Evolutionary conservation across 2,113 vertebrate species (phyloP), one percentile per base, ranked within the genome.

Genomic region (Sinocyclocheilus grahami): DNA sequence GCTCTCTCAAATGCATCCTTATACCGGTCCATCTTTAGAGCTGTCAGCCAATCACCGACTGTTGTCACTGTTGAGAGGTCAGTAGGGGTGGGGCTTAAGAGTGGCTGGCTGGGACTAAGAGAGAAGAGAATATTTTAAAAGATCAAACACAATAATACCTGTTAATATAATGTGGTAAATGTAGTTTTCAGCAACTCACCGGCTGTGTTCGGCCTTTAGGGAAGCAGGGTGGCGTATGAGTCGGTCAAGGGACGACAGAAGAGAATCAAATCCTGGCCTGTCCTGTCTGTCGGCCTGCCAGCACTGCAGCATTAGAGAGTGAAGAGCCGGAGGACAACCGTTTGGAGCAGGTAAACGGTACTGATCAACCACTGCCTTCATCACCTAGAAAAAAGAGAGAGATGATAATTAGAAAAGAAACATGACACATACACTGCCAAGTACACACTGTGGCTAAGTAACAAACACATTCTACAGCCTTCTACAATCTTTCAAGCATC

Each of bases 301-400:
- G 87, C 97, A 98, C 93, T 99, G 97, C 81, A 99, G 95, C 98
- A 99, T 99, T 53, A 99, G 93, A 18, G 97, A 93, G 89, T 99
- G 98, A 53, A 99, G 94, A 69, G 95, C 96, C 2, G 96, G 92
- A 18, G 98, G 98, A 89, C 98, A 99, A 87, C 94, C 96, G 16
- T 95, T 96, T 7, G 97, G 98, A 16, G 97, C 96, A 3, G 98
- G 97, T 51, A 98, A 94, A 30, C 98, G 97, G 90, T 98, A 99
- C 85, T 98, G 97, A 87, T 98, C 97, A 22, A 97, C 95, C 76
- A 99, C 96, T 1, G 97, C 97, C 91, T 97, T 97, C 91, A 99
- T 96, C 24, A 99, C 98, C 98, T 99, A 89, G 7, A 88, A 16
- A 77, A 86, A 30, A 39, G 10, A 48, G 46, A 4, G 16, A 11